Percentiles rank a stretch among this genome's conserved stretches.
Evolutionary conservation across 2,797 vertebrate species (phyloP).

Genomic region (Emydoidea blandingii): DNA sequence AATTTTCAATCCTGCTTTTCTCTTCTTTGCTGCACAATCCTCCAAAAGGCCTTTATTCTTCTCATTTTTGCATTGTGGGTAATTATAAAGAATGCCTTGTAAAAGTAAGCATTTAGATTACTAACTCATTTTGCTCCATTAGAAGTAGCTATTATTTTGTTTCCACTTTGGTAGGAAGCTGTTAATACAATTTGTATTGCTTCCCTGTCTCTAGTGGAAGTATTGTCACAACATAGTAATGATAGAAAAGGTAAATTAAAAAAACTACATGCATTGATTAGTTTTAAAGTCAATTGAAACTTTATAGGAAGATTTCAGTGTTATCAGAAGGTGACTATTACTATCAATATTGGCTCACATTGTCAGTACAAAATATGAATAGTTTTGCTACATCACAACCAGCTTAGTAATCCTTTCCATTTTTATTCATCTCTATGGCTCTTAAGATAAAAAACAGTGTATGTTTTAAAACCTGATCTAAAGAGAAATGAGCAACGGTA

Average conservation of each 20-base stretch:
- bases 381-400: neutral
- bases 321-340: neutral
- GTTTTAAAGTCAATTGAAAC: constrained; percentile 10
- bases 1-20: constrained; percentile 85
- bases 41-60: constrained; percentile 79
- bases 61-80: constrained; percentile 65
- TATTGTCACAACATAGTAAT: constrained; percentile 21
- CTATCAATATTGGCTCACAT: neutral
- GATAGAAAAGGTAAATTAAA: constrained; percentile 15
- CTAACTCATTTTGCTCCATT: constrained; percentile 13
- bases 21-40: constrained; percentile 80
- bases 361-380: neutral
- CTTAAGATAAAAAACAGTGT: neutral
- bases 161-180: constrained; percentile 46
- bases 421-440: constrained; percentile 23
- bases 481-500: neutral
- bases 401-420: constrained; percentile 14
- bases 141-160: constrained; percentile 38
- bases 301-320: neutral
- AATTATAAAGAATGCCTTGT: constrained; percentile 28
- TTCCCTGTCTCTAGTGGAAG: constrained; percentile 14
- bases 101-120: constrained; percentile 34
- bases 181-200: constrained; percentile 30
- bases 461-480: neutral
- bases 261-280: neutral